A percentile compares a stretch with the other conserved stretches of the same genome.
phyloP scores from a whole-genome alignment of 2,888 invertebrate genomes.

The Balanococcus diminutus region DNA sequence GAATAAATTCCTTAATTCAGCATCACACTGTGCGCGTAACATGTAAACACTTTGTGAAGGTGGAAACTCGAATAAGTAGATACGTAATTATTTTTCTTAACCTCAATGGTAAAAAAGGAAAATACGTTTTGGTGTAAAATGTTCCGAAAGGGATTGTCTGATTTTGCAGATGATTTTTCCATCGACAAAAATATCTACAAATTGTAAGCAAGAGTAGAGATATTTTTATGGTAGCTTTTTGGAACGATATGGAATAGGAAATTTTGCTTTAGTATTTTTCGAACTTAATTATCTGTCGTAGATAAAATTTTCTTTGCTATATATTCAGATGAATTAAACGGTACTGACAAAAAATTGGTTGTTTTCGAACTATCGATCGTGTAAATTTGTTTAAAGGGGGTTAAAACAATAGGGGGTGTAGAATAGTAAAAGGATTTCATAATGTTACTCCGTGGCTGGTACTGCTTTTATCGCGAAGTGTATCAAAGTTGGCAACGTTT shows the following conservation, averaged over 20 bases:
- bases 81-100: neutral
- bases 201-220: no score
- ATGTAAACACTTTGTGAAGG: neutral
- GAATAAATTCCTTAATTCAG: slow-evolving; percentile 24
- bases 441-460: slow-evolving; percentile 53
- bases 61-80: slow-evolving; percentile 9
- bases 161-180: neutral
- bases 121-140: neutral
- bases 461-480: slow-evolving; percentile 50
- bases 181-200: neutral
- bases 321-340: slow-evolving; percentile 29
- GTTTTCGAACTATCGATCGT: slow-evolving; percentile 43
- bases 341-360: slow-evolving; percentile 33
- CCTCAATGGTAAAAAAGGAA: neutral
- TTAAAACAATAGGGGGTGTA: slow-evolving; percentile 44
- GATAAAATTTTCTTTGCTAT: neutral
- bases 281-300: neutral
- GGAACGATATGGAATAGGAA: neutral
- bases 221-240: neutral
- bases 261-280: neutral
- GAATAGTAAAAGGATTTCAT: slow-evolving; percentile 50
- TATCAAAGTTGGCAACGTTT: slow-evolving; percentile 54
- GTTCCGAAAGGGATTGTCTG: neutral
- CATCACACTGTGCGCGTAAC: slow-evolving; percentile 14
- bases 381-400: slow-evolving; percentile 43